Conservation (phyloP, 2,113 vertebrate species). For the Ceratotherium simum region DNA sequence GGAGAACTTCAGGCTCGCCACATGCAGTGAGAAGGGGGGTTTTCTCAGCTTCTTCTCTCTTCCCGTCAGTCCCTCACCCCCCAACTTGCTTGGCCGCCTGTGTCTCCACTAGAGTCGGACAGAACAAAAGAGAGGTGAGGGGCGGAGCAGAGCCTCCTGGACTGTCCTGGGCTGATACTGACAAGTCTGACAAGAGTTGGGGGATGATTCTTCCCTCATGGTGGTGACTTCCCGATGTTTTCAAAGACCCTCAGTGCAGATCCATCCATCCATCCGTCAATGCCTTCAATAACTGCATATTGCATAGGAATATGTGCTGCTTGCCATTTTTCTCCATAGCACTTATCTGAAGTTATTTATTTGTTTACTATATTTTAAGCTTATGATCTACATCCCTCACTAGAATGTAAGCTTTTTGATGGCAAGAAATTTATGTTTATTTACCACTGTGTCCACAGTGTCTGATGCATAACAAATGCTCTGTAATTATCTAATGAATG, state of each 20-base stretch:
- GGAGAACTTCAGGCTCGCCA: neutral
- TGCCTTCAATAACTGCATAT: too few relatives aligned
- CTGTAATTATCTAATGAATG: neutral
- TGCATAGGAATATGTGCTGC: neutral
- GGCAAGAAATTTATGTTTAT: too few relatives aligned
- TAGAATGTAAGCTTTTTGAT: neutral
- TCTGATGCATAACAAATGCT: neutral
- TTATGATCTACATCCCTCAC: too few relatives aligned
- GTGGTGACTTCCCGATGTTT: neutral
- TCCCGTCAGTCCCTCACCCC: too few relatives aligned
- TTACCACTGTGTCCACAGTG: neutral
- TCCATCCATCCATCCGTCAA: neutral
- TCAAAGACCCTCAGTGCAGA: neutral
- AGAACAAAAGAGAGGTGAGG: neutral
- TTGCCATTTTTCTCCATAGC: neutral
- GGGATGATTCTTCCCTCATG: neutral
- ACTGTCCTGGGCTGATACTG: too few relatives aligned
- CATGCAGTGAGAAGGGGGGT: accelerated
- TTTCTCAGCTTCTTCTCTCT: neutral
- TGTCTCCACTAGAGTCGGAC: neutral
- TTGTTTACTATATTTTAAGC: neutral
- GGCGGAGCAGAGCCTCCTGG: neutral
- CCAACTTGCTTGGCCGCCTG: neutral
- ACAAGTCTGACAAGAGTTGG: neutral
- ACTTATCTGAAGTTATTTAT: neutral